Conservation (phyloP, 2,888 invertebrate genomes). For the Caenorhabditis sp. region DNA sequence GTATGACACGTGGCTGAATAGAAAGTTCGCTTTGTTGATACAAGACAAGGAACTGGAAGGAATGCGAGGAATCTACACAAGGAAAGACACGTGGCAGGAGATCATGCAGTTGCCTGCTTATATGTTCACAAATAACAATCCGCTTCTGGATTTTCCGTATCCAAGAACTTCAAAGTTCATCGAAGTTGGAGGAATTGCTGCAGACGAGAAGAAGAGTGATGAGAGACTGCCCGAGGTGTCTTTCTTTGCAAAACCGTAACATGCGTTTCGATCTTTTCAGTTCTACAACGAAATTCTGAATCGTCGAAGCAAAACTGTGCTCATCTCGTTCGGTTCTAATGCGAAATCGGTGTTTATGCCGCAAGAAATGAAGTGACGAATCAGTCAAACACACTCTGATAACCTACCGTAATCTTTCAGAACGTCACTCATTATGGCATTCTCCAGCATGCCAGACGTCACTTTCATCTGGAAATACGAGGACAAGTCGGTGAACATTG, state of each 20-base stretch:
- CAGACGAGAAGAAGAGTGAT: constrained; percentile 26
- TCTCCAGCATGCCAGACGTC: constrained; percentile 57
- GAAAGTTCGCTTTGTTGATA: constrained; percentile 21
- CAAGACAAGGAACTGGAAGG: constrained; percentile 35
- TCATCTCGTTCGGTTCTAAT: constrained; percentile 59
- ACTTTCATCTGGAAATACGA: constrained; percentile 74
- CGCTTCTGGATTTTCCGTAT: constrained; percentile 50
- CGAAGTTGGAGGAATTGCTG: constrained; percentile 51
- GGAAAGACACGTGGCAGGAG: constrained; percentile 39
- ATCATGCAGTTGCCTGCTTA: constrained; percentile 33
- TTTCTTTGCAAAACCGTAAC: too few species aligned
- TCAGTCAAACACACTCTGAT: not conserved
- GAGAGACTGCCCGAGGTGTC: constrained; percentile 15
- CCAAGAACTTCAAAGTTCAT: constrained; percentile 46
- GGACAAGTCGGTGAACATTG: constrained; percentile 39
- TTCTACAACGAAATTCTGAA: constrained; percentile 48
- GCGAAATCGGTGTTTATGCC: constrained; percentile 44
- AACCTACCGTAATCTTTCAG: constrained; percentile 38
- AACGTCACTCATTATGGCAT: constrained; percentile 55
- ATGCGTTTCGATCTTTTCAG: constrained; percentile 18
- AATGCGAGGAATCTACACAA: constrained; percentile 33
- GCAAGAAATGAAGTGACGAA: constrained; percentile 32
- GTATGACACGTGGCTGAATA: constrained; percentile 35
- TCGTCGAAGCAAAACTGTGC: constrained; percentile 26
- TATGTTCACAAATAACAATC: constrained; percentile 51